Evolutionary conservation across 2,797 vertebrate genomes (phyloP).

Genomic region (Arctocebus calabarensis): DNA sequence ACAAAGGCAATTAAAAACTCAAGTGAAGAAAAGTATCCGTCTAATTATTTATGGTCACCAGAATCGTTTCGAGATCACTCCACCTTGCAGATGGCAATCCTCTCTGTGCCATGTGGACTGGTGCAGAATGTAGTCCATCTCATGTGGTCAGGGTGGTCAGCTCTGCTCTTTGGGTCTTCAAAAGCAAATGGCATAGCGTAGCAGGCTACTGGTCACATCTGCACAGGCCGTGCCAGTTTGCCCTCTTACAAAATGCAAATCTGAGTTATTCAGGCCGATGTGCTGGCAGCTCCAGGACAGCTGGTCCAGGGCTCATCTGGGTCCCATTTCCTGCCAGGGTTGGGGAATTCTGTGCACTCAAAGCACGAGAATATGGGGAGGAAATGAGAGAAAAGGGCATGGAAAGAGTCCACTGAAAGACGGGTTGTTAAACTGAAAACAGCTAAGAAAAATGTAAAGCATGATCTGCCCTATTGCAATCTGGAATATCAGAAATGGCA

Average conservation of each 20-base stretch:
- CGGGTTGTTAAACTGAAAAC: not conserved
- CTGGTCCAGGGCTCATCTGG: not conserved
- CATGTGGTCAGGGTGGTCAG: not conserved
- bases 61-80: not conserved
- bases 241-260: not conserved
- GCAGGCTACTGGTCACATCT: not conserved
- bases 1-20: not conserved
- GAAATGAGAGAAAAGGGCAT: not conserved
- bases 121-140: not conserved
- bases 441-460: not conserved
- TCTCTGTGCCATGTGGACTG: not conserved
- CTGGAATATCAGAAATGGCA: not conserved
- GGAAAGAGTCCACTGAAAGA: not conserved
- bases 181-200: not conserved
- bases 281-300: accelerated
- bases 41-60: not conserved
- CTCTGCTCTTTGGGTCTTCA: not conserved
- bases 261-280: accelerated
- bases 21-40: not conserved
- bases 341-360: not conserved
- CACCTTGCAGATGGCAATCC: too few relatives aligned
- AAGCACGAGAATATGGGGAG: not conserved
- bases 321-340: not conserved
- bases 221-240: accelerated
- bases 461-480: accelerated